phyloP scores from a whole-genome alignment of 2,113 vertebrate genomes.

The Lepus americanus region DNA sequence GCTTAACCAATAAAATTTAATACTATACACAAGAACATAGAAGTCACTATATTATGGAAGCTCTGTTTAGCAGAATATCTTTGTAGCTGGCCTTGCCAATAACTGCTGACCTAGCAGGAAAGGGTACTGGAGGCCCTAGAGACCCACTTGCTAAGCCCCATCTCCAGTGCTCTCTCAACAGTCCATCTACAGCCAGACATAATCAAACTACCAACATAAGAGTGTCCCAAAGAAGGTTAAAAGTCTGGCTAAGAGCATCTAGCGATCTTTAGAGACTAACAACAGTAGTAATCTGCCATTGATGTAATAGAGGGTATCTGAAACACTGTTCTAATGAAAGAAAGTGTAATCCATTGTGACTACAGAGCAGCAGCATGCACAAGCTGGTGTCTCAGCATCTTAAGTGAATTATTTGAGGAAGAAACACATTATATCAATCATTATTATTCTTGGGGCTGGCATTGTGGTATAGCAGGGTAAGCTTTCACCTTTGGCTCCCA shows the following conservation, averaged over 20 bases:
- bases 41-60: background rate
- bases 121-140: background rate
- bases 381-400: background rate
- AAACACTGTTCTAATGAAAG: background rate
- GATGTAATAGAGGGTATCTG: background rate
- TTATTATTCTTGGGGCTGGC: background rate
- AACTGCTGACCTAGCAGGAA: too few species aligned
- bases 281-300: background rate
- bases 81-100: background rate
- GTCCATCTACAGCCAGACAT: background rate
- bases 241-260: background rate
- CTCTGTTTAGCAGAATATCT: accelerated
- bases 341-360: background rate
- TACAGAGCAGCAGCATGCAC: accelerated
- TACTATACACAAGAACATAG: background rate
- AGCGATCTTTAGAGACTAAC: background rate
- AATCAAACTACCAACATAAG: background rate
- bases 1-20: background rate
- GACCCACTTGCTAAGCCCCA: accelerated
- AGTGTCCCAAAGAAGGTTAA: background rate
- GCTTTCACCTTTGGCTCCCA: too few species aligned
- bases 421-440: background rate
- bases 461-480: too few species aligned
- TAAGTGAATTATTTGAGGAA: background rate
- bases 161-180: background rate